Evolutionary conservation across 2,888 invertebrate species (phyloP), one percentile per base, ranked within the genome.

Genomic region (Leucophenga montana): DNA sequence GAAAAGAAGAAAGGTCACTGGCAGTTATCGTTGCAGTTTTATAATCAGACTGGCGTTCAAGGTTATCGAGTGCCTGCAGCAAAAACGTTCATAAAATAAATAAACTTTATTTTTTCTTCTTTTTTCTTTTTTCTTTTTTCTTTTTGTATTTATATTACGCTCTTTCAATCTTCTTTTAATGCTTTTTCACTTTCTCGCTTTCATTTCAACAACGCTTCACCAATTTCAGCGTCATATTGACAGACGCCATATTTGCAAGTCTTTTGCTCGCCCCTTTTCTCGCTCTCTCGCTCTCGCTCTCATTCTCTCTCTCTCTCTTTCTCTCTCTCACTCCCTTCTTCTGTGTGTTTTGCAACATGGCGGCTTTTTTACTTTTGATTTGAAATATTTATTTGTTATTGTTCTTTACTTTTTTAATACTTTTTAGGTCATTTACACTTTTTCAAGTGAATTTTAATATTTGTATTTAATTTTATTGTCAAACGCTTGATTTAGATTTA

Each of bases 1-100:
- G 39, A 1, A 39, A 39, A 46, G 44, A 64, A 22, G 44, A 64
- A 64, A 64, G 85, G 86, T 85, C 85, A 85, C 75, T 85, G 85
- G 85, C 85, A 86, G 85, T 85, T 85, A 86, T 86, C 86, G 83
- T 75, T 78, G 85, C 84, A 85, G 83, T 86, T 86, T 86, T 86
- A 85, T 86, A 85, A 85, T 86, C 85, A 85, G 86, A 82, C 78
- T 82, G 65, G 72, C 73, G 74, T 80, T 85, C 85, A 85, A 86
- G 85, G 85, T 85, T 86, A 86, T 64, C 62, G 62, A 64, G 33
- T 33, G 20, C 6, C 18, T 20, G 27, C 22, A 27, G 20, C 27
- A 56, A 16, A 56, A 9, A 9, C 56, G 20, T 1, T 20, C 16
- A 16, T 4, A 16, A 4, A 20, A 56, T 13, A 14, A 56, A 56